Base-by-base conservation (phyloP, 2,113 vertebrate genomes). In the Caracal caracal region DNA sequence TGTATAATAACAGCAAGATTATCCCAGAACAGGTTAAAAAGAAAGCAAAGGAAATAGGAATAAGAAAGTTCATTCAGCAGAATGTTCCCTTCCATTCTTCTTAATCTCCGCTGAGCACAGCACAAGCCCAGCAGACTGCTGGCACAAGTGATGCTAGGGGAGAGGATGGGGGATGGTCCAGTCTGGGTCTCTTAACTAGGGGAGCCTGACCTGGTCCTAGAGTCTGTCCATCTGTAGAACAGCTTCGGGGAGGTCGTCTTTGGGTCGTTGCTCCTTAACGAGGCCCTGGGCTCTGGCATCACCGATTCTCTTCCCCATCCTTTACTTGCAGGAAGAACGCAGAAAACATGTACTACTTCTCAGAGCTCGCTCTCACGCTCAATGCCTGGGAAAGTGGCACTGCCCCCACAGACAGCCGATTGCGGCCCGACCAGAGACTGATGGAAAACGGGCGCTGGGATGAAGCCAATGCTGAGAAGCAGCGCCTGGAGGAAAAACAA, bases 401-500 rank as follows among this genome's bases (percentile, higher is more conserved):
- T 0, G 99, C 99, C 0, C 99, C 99, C 10, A 99, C 99, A 0
- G 99, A 99, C 98, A 99, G 99, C 96, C 99, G 99, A 9, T 90
- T 98, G 10, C 99, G 99, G 30, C 99, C 99, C 0, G 99, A 99
- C 98, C 99, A 99, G 98, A 98, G 99, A 15, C 97, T 99, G 12
- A 99, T 99, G 99, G 99, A 99, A 96, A 99, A 99, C 0, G 99
- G 99, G 0, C 98, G 98, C 28, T 99, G 99, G 99, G 99, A 99
- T 2, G 99, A 99, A 78, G 99, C 99, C 37, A 99, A 99, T 0
- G 99, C 99, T 0, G 99, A 99, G 98, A 99, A 99, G 83, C 99
- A 99, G 97, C 98, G 99, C 40, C 99, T 99, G 19, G 99, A 99
- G 98, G 99, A 99, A 96, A 99, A 99, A 11, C 99, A 99, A n/a